Percentiles rank a stretch among this genome's conserved stretches.
phyloP scores from a whole-genome alignment of 2,113 vertebrate species.

The Balaenoptera acutorostrata region DNA sequence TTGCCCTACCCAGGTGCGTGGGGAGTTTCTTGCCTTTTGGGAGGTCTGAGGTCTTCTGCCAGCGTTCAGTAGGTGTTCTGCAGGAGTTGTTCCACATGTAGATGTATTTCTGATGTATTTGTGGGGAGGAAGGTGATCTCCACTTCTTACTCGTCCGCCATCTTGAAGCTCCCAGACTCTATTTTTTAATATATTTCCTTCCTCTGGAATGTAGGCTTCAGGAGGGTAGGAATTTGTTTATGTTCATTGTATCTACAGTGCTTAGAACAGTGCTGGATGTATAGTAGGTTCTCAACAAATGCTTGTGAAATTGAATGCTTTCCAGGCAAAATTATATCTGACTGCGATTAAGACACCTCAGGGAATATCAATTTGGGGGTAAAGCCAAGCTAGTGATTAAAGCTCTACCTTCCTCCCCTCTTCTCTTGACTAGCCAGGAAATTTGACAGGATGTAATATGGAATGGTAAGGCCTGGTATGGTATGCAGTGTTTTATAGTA shows the following conservation, averaged over 20 bases:
- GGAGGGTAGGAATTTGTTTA: neutral
- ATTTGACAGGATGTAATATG: neutral
- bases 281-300: neutral
- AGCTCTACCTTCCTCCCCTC: neutral
- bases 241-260: neutral
- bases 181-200: neutral
- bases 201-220: neutral
- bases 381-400: neutral
- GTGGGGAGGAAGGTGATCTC: no score
- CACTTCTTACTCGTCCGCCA: no score
- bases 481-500: neutral
- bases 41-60: no score
- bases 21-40: no score
- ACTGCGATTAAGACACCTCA: neutral
- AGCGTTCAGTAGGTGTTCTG: no score
- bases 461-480: neutral
- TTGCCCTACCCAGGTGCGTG: no score
- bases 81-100: no score
- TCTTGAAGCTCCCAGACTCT: no score
- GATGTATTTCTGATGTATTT: no score
- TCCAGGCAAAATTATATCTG: neutral
- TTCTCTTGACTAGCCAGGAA: neutral
- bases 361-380: neutral
- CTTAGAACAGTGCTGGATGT: neutral
- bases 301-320: neutral